Base-by-base conservation (phyloP, 92 coral and sea anemone species). In the Metridium senile region DNA sequence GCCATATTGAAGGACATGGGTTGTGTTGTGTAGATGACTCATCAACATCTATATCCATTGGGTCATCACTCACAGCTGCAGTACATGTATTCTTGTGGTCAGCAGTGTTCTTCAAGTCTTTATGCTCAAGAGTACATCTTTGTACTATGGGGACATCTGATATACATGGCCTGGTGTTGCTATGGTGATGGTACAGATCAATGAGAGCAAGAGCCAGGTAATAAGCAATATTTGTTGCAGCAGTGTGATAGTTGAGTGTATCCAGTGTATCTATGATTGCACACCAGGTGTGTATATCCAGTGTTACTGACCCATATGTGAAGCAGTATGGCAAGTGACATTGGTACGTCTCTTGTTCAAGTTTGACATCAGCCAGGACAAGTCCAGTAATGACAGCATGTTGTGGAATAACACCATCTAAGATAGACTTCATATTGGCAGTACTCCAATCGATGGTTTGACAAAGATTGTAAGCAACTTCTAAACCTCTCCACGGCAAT, bases 221-320 rank as follows among this genome's bases (percentile, higher is more conserved):
- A 35, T 89, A 82, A 7, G 97, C 92, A 1, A 92, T 64, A 43
- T 79, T 78, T 22, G 88, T 71, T 19, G 97, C 93, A 26, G 74
- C 74, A 2, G 61, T 74, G 11, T 22, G 58, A 23, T 86, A 45
- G n/a, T 87, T 84, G 30, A 78, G 46, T 6, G 72, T 39, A 58
- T 75, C 26, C 73, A 92, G 53, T 20, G 97, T 87, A 35, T 92
- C 86, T n/a, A 92, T 75, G 28, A 92, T 72, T 19, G 87, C 86
- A 67, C 91, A 92, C 76, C 84, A 66, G 10, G 90, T 78, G 19
- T 84, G 85, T 7, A 90, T 80, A 29, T 89, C 93, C 33, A 85
- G 71, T 27, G 69, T 32, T 21, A 62, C 53, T 17, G 86, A 73
- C 35, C 97, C 91, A 65, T 84, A 77, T 2, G 81, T 74, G 88